Evolutionary conservation across 2,113 vertebrate species (phyloP).

Genomic region (Ramphastos sulfuratus): DNA sequence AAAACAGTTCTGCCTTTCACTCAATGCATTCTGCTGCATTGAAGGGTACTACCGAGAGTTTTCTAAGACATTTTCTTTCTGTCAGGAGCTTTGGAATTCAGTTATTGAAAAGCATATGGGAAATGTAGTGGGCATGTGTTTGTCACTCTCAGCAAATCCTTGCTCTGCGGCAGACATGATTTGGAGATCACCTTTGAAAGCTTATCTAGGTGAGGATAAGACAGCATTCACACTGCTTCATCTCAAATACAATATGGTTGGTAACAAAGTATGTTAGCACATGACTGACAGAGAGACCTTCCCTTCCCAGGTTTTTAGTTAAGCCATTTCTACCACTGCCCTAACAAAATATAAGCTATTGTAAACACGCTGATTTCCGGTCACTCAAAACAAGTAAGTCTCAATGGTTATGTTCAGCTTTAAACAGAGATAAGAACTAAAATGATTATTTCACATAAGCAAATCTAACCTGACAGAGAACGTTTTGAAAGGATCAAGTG

Average conservation of each 20-base stretch:
- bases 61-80: not conserved
- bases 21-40: not conserved
- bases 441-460: not conserved
- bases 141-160: conserved; percentile 69
- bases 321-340: not conserved
- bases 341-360: not conserved
- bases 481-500: not conserved
- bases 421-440: not conserved
- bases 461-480: not conserved
- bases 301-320: not conserved
- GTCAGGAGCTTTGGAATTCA: conserved; percentile 2
- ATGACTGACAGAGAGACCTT: conserved; percentile 46
- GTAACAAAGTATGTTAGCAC: conserved; percentile 41
- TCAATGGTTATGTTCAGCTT: not conserved
- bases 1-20: conserved; percentile 11
- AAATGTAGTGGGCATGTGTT: conserved; percentile 44
- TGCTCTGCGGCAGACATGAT: conserved; percentile 59
- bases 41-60: conserved; percentile 14
- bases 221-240: conserved; percentile 52
- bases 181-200: conserved; percentile 70
- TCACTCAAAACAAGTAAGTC: not conserved
- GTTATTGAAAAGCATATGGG: conserved; percentile 27
- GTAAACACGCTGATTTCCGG: not conserved
- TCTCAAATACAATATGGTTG: conserved; percentile 12
- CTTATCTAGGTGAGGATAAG: conserved; percentile 67